These are phyloP conservation scores for Drosophila serrata DNA, from an alignment of 1,140 invertebrate species.

Conservation along the genomic window DNA sequence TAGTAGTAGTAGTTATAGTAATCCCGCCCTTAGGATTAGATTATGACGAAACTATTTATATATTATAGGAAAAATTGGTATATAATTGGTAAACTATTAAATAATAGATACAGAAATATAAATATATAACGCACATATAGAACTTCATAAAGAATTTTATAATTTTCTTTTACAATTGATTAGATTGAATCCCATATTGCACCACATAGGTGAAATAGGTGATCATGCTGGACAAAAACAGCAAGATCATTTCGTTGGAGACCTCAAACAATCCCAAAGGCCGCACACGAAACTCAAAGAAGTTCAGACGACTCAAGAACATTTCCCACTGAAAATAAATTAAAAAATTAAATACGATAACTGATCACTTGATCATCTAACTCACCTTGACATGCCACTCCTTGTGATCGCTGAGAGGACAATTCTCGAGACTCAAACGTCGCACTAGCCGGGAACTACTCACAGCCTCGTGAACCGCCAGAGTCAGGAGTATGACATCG, in stretches of 20 bases:
- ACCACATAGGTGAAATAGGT: constrained; percentile 69
- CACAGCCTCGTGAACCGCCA: constrained; percentile 59
- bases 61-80: no score
- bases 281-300: constrained; percentile 59
- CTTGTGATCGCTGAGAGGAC: constrained; percentile 45
- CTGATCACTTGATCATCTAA: rapidly evolving
- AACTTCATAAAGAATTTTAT: no score
- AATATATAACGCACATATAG: no score
- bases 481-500: constrained; percentile 62
- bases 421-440: constrained; percentile 59
- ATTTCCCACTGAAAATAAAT: constrained; percentile 59
- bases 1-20: no score
- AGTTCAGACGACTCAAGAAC: constrained; percentile 59
- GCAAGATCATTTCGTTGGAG: constrained; percentile 65
- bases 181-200: constrained; percentile 56
- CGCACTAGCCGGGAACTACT: constrained; percentile 53
- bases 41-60: no score
- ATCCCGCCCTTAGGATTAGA: no score
- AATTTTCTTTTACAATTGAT: constrained; percentile 37
- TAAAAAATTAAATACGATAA: not conserved
- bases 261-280: constrained; percentile 67
- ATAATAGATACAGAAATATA: no score
- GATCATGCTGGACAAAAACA: constrained; percentile 62
- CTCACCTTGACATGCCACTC: constrained; percentile 60
- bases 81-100: no score